Conservation (phyloP, 2,113 vertebrate genomes). For the Ceyx melanurus region DNA sequence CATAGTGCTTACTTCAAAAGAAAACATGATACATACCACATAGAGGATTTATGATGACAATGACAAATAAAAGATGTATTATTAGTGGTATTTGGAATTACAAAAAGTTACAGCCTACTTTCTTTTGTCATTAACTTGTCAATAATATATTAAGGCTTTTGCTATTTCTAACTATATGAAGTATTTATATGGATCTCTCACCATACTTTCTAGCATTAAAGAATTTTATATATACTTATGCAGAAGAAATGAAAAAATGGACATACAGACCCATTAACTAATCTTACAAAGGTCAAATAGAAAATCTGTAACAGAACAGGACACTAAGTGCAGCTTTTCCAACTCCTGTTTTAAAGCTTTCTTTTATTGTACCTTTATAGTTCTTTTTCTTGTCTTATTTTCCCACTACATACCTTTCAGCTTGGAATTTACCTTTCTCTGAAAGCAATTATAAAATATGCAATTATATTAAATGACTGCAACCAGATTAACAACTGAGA, state of each 20-base stretch:
- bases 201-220: background rate
- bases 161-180: background rate
- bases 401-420: background rate
- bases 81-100: background rate
- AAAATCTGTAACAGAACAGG: background rate
- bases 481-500: background rate
- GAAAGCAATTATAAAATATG: background rate
- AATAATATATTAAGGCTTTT: background rate
- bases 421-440: background rate
- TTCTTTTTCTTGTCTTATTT: background rate
- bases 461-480: background rate
- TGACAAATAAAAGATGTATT: slow-evolving; percentile 14
- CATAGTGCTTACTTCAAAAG: slow-evolving; percentile 46
- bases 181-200: background rate
- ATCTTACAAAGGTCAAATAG: background rate
- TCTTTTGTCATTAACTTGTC: background rate
- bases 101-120: background rate
- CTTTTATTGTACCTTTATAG: background rate
- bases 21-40: slow-evolving; percentile 48
- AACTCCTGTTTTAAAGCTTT: background rate
- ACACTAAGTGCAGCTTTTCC: background rate
- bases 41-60: slow-evolving; percentile 38
- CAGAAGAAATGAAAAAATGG: background rate
- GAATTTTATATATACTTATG: background rate
- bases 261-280: background rate